Percentiles rank a stretch among this genome's conserved stretches.
phyloP scores from a whole-genome alignment of 2,797 vertebrate species.

The Todus mexicanus region DNA sequence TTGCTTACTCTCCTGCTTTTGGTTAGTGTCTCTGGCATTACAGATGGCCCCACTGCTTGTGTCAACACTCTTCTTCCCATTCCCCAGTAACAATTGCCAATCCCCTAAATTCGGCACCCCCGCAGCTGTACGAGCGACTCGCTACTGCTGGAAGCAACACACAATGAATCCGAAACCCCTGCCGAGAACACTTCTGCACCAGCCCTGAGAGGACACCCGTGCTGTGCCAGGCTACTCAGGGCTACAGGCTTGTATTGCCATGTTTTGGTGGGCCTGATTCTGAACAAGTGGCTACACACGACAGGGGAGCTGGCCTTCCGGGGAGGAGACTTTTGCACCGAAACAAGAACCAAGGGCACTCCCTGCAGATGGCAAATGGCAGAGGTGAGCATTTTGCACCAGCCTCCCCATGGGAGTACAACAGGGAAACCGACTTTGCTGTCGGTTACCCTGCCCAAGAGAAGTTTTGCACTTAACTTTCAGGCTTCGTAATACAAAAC shows the following conservation, averaged over 20 bases:
- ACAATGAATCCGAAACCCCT: fast-evolving
- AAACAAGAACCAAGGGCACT: not conserved
- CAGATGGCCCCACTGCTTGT: not conserved
- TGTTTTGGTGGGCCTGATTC: not conserved
- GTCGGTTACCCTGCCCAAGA: not conserved
- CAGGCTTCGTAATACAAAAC: not conserved
- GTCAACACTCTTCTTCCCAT: not conserved
- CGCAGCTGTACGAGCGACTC: not conserved
- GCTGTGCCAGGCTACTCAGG: not conserved
- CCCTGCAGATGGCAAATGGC: not conserved
- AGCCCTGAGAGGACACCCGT: not conserved
- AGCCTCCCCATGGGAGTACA: not conserved
- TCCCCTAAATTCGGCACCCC: not conserved
- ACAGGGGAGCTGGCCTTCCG: not conserved
- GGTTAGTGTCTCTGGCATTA: not conserved
- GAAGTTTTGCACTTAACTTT: not conserved
- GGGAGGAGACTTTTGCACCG: not conserved
- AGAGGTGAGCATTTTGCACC: not conserved
- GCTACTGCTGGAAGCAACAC: not conserved
- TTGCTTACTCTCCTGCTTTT: not conserved
- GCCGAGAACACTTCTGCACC: not conserved
- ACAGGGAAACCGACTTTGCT: not conserved
- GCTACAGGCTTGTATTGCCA: not conserved
- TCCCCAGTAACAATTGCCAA: not conserved
- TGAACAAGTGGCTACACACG: not conserved